Base-by-base conservation (phyloP, 2,888 invertebrate genomes). In the Rotaria socialis region DNA sequence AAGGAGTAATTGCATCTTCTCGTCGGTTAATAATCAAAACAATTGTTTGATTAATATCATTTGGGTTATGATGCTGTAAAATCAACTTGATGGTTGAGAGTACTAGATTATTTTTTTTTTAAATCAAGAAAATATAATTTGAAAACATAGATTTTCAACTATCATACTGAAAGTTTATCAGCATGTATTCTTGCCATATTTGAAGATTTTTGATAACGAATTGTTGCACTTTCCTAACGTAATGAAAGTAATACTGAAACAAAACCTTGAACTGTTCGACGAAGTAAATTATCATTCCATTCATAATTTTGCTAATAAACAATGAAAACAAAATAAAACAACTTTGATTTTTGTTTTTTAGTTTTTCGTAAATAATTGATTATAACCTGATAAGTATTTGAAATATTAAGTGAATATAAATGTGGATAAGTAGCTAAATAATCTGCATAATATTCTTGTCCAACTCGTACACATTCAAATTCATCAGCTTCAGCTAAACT, bases 381-480 rank as follows among this genome's bases (percentile, higher is more conserved):
- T 24, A 85, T 16, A 27, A 90, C 90, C 88, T 91, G 90, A 88
- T 91, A 91, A 88, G 91, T 91, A 22, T 90, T 90, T 41, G 89
- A 88, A 86, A 92, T 91, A 89, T 93, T 93, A 67, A 93, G 89
- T 24, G 92, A 91, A 92, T 96, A 97, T 88, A 97, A 92, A 92
- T 97, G 96, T 22, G 96, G 94, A 91, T 95, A 95, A 11, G 98
- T 94, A 11, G 97, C 95, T 87, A 98, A 93, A 91, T 94, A 97
- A 92, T 99, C 99, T 5, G 95, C 96, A 91, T 97, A 99, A 89
- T 96, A 94, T 92, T 99, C 99, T 91, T 97, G 95, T 0, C 98
- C 94, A 92, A 97, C 97, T 88, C 96, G 93, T 24, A 99, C 98
- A 0, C 96, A 94, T 93, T 99, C 99, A 90, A 96, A 96, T 91